Evolutionary conservation across 2,888 invertebrate genomes (phyloP).

Genomic region (Hedya salicella): DNA sequence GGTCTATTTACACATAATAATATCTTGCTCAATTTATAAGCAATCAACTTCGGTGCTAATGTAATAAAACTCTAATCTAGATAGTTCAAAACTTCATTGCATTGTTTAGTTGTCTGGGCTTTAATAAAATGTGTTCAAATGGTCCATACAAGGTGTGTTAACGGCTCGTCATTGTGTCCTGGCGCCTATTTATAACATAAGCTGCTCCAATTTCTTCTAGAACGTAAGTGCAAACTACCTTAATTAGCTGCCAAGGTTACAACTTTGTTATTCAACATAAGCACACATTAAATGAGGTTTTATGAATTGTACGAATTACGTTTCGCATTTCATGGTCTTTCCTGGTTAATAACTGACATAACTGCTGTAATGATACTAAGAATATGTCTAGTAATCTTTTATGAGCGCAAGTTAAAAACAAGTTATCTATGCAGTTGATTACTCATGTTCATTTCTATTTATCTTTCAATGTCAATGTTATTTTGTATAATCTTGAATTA

Average conservation of each 20-base stretch:
- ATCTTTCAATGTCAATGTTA: conserved; percentile 24
- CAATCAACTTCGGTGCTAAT: conserved; percentile 34
- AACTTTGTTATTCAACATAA: not conserved
- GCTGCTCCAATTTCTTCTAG: conserved; percentile 25
- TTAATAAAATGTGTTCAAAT: conserved; percentile 38
- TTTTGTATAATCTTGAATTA: not conserved
- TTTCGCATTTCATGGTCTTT: not conserved
- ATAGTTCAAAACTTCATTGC: conserved; percentile 10
- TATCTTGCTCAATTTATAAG: conserved; percentile 38
- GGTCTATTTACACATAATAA: conserved; percentile 29
- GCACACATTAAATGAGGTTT: not conserved
- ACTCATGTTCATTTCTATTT: conserved; percentile 1
- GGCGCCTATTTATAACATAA: conserved; percentile 35
- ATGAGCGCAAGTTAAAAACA: not conserved
- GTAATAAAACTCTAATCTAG: conserved; percentile 1
- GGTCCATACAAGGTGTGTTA: conserved; percentile 32
- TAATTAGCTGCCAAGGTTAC: conserved; percentile 42
- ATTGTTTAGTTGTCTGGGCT: conserved; percentile 30
- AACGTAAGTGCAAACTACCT: conserved; percentile 33
- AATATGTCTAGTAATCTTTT: not conserved
- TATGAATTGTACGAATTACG: not conserved
- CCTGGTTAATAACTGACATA: not conserved
- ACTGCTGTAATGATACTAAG: not conserved
- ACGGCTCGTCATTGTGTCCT: conserved; percentile 26
- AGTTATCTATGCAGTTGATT: not conserved